Evolutionary conservation across 2,113 vertebrate genomes (phyloP).

Genomic region (Lycocorax pyrrhopterus): DNA sequence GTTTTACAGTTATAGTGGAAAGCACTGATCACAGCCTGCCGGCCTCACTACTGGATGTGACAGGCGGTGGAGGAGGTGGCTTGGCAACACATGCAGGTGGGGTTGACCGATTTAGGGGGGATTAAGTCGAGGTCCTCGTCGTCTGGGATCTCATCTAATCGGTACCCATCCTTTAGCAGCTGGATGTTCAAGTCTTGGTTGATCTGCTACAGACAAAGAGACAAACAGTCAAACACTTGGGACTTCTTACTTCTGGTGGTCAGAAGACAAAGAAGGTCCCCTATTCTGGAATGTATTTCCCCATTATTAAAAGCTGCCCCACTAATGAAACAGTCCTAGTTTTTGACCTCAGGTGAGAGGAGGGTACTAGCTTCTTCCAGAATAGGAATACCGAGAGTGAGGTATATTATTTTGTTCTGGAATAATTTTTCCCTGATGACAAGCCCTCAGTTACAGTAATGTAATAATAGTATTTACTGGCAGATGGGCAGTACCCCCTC

Average conservation of each 20-base stretch:
- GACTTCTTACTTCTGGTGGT: not conserved
- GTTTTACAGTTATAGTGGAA: slow-evolving; percentile 75
- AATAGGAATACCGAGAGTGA: not conserved
- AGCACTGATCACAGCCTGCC: slow-evolving; percentile 53
- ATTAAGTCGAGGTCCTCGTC: slow-evolving; percentile 98
- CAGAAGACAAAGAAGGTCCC: not conserved
- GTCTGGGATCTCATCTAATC: slow-evolving; percentile 95
- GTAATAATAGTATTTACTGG: not conserved
- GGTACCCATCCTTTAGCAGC: slow-evolving; percentile 97
- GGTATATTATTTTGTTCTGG: not conserved
- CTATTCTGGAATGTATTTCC: not conserved
- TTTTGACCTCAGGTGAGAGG: not conserved
- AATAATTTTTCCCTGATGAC: not conserved
- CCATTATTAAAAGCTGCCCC: not conserved
- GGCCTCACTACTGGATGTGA: slow-evolving; percentile 91
- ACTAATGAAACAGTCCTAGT: not conserved
- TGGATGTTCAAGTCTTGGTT: slow-evolving; percentile 99
- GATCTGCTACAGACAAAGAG: slow-evolving; percentile 88
- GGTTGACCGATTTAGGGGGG: slow-evolving; percentile 95
- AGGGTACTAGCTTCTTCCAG: not conserved
- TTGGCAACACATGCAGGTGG: slow-evolving; percentile 99
- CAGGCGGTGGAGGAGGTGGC: slow-evolving; percentile 95
- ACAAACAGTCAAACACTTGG: slow-evolving; percentile 35
- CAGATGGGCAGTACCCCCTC: not conserved
- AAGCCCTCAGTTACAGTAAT: not conserved